Base-by-base conservation (phyloP, 2,888 invertebrate species). In the Pristionchus arcanus region DNA sequence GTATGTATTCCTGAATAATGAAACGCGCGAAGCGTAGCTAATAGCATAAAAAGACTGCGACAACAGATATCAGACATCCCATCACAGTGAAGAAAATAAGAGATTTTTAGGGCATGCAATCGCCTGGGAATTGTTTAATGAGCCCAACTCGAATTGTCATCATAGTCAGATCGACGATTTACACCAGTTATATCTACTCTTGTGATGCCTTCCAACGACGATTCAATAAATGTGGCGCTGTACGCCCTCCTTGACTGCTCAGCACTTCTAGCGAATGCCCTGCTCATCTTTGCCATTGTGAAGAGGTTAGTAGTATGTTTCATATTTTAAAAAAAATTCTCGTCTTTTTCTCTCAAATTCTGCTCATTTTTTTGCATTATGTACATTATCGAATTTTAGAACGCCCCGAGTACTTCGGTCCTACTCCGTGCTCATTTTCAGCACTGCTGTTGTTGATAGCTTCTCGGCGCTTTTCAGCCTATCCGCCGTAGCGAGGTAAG, bases 351-450 rank as follows among this genome's bases (percentile, higher is more conserved):
- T n/a, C n/a, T n/a, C n/a, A n/a, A n/a, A 59, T 21, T 53, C 13
- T 53, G 9, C 49, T 53, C 59, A 3, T 59, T 59, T 59, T 59
- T 3, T 19, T 16, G 19, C 13, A 16, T 59, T 59, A 59, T 63
- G 21, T 42, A 5, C 42, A 42, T 42, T 68, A n/a, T 68, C 68
- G 28, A 16, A 16, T 71, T 68, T 31, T 34, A 49, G 81, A 21
- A 81, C 81, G 9, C 81, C 81, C 0, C 42, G n/a, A 1, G 0
- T 28, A 2, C 81, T 81, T 53, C 4, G 28, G 49, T 49, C 81
- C 49, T 81, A 28, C 81, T 81, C 81, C 13, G 81, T 81, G 28
- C 49, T 81, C n/a, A n/a, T 81, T 28, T 53, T 81, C n/a, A 81
- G 53, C 28, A 81, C 28, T 9, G 81, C 81, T 0, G 49, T 81